Conservation (phyloP, 2,888 invertebrate species). For the Thecophora atra region DNA sequence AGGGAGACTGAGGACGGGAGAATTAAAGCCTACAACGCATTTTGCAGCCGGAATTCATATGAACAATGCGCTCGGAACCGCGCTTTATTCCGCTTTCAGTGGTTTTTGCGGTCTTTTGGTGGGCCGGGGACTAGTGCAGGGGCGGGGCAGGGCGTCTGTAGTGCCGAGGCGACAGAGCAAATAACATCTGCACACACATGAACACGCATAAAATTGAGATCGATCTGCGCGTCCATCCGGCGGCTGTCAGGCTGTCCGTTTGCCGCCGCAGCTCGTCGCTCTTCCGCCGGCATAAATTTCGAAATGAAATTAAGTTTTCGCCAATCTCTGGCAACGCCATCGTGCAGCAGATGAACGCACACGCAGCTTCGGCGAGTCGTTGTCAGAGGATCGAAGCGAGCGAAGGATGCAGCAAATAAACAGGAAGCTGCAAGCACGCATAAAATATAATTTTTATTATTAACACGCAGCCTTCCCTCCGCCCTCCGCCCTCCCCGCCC, state of each 20-base stretch:
- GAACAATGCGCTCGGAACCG: no score
- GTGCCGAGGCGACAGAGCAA: background rate
- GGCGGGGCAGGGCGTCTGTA: no score
- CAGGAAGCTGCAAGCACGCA: constrained; percentile 11
- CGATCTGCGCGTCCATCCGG: background rate
- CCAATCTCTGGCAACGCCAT: constrained; percentile 15
- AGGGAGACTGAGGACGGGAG: background rate
- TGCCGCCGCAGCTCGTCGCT: background rate
- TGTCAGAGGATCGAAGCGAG: background rate
- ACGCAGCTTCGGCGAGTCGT: background rate
- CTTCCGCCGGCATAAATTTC: background rate
- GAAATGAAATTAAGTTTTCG: constrained; percentile 13
- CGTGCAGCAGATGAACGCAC: background rate
- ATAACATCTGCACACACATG: background rate
- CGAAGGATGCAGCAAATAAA: constrained; percentile 7
- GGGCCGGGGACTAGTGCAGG: background rate
- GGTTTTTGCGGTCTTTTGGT: no score
- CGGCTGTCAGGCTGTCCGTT: background rate
- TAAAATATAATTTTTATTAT: constrained; percentile 33
- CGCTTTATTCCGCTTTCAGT: no score
- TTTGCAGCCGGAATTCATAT: background rate
- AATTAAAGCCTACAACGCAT: background rate
- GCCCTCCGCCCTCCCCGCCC: no score
- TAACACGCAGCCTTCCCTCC: background rate
- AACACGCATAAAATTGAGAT: background rate